Evolutionary conservation across 2,888 invertebrate species (phyloP).

Genomic region (Caenorhabditis plicata): DNA sequence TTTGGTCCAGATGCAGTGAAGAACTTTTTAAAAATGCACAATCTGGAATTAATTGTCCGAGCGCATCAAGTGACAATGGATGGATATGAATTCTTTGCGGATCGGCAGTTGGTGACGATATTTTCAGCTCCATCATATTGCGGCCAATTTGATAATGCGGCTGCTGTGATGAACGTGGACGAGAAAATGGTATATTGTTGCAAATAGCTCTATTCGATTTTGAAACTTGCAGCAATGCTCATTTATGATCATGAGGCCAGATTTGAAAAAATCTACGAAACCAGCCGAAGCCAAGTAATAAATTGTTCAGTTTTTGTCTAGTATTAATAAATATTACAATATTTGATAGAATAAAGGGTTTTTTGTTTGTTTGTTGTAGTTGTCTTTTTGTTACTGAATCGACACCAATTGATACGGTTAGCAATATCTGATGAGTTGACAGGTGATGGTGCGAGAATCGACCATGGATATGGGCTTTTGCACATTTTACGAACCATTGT

Average conservation of each 20-base stretch:
- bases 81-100: constrained; percentile 71
- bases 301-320: too few relatives aligned
- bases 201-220: background rate
- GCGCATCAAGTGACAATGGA: constrained; percentile 69
- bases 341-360: too few relatives aligned
- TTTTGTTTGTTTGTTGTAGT: too few relatives aligned
- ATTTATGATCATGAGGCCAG: constrained; percentile 4
- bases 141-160: constrained; percentile 51
- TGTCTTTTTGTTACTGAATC: too few relatives aligned
- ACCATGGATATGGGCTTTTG: too few relatives aligned
- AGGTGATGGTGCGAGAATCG: too few relatives aligned
- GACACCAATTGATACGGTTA: too few relatives aligned
- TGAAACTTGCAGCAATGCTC: constrained; percentile 2
- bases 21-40: constrained; percentile 40
- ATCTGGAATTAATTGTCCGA: constrained; percentile 52
- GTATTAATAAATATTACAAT: too few relatives aligned
- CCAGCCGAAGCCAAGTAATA: too few relatives aligned
- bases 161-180: constrained; percentile 54
- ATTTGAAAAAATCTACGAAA: constrained; percentile 9
- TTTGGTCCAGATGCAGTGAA: constrained; percentile 51
- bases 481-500: too few relatives aligned
- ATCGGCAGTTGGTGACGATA: constrained; percentile 43
- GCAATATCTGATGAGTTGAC: too few relatives aligned
- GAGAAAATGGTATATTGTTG: constrained; percentile 30
- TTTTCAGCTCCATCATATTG: constrained; percentile 47